Conservation (phyloP, 2,888 invertebrate genomes). For the Hipparchia semele region DNA sequence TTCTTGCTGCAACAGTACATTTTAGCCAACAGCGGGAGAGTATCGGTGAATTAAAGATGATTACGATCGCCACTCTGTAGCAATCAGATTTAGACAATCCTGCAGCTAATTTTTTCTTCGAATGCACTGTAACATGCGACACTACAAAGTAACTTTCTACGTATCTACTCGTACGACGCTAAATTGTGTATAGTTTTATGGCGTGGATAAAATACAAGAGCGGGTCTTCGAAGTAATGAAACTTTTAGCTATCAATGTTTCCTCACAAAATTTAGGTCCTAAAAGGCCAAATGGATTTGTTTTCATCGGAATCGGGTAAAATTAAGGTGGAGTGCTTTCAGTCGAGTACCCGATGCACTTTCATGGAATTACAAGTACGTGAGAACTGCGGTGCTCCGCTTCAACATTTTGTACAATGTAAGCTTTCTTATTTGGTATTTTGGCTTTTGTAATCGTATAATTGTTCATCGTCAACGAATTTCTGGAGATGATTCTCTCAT, state of each 20-base stretch:
- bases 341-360: conserved; percentile 23
- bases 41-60: too few species aligned
- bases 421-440: too few species aligned
- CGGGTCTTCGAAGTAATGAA: not conserved
- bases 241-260: conserved; percentile 3
- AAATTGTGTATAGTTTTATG: not conserved
- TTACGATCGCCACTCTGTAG: too few species aligned
- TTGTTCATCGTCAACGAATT: too few species aligned
- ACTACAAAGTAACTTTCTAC: not conserved
- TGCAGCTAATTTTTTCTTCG: not conserved
- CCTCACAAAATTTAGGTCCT: conserved; percentile 1
- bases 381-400: not conserved
- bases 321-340: conserved; percentile 20
- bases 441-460: too few species aligned
- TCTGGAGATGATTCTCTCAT: too few species aligned
- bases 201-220: not conserved
- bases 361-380: conserved; percentile 18
- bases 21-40: too few species aligned
- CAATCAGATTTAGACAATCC: too few species aligned
- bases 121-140: not conserved
- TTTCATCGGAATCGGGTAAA: conserved; percentile 17
- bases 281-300: conserved; percentile 13
- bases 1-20: too few species aligned
- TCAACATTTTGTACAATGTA: not conserved
- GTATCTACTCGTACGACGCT: not conserved